A percentile compares a stretch with the other conserved stretches of the same genome.
Evolutionary conservation across 2,113 vertebrate genomes (phyloP).

Genomic region (Heterotilapia buettikoferi): DNA sequence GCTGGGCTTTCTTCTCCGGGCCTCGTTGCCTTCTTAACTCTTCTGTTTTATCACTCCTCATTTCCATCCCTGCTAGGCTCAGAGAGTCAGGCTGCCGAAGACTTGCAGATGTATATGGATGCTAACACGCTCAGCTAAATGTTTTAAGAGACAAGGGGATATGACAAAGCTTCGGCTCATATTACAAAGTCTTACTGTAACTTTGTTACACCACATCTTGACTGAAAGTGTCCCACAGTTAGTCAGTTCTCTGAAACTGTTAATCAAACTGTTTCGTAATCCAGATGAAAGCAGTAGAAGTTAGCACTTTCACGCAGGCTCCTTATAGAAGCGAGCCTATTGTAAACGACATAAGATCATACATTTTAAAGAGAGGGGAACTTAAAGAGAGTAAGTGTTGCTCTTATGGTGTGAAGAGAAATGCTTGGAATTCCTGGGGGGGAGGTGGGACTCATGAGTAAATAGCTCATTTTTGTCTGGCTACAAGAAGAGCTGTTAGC

Average conservation of each 20-base stretch:
- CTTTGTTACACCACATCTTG: neutral
- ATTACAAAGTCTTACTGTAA: slow-evolving; percentile 5
- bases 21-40: neutral
- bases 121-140: slow-evolving; percentile 40
- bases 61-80: neutral
- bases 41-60: slow-evolving; percentile 23
- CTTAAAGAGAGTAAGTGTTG: neutral
- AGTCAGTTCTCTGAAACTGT: neutral
- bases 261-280: neutral
- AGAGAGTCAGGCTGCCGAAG: neutral
- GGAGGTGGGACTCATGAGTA: neutral
- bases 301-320: neutral
- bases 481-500: neutral
- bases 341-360: neutral
- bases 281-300: neutral
- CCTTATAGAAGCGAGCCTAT: neutral
- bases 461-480: neutral
- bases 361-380: neutral
- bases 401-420: neutral
- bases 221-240: neutral
- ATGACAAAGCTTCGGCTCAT: neutral
- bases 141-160: slow-evolving; percentile 28
- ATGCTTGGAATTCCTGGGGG: neutral
- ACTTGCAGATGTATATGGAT: neutral
- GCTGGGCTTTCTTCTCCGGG: slow-evolving; percentile 10